Percentiles rank a stretch among this genome's conserved stretches.
Conservation (phyloP, 2,888 invertebrate genomes). For the Machimus rusticus region DNA sequence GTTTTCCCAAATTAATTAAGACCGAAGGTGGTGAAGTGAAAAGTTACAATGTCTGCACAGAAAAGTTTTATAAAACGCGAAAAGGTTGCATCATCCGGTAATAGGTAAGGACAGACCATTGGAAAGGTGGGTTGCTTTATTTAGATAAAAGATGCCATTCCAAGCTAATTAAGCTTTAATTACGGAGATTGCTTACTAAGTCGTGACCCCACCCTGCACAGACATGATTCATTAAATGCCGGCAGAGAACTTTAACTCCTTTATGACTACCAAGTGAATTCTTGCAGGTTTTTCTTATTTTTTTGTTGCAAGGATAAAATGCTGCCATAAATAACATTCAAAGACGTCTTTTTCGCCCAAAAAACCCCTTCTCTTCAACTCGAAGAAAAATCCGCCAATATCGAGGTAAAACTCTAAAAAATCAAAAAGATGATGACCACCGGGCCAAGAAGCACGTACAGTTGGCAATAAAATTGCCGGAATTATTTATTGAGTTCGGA, state of each 20-base stretch:
- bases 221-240: background rate
- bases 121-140: background rate
- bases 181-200: background rate
- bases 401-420: background rate
- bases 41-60: background rate
- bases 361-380: background rate
- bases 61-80: background rate
- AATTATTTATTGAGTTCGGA: slow-evolving; percentile 47
- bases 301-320: background rate
- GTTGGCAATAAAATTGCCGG: slow-evolving; percentile 46
- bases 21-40: background rate
- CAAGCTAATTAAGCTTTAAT: slow-evolving; percentile 34
- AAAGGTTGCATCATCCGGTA: background rate
- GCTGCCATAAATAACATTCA: background rate
- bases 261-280: background rate
- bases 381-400: background rate
- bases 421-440: slow-evolving; percentile 29
- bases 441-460: slow-evolving; percentile 2
- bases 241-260: background rate
- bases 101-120: background rate
- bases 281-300: background rate
- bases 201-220: background rate
- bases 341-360: background rate
- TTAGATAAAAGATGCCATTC: slow-evolving; percentile 30
- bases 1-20: background rate